Base-by-base conservation (phyloP, 35 echinoderm and acorn worm genomes). In the Stichopus chloronotus region DNA sequence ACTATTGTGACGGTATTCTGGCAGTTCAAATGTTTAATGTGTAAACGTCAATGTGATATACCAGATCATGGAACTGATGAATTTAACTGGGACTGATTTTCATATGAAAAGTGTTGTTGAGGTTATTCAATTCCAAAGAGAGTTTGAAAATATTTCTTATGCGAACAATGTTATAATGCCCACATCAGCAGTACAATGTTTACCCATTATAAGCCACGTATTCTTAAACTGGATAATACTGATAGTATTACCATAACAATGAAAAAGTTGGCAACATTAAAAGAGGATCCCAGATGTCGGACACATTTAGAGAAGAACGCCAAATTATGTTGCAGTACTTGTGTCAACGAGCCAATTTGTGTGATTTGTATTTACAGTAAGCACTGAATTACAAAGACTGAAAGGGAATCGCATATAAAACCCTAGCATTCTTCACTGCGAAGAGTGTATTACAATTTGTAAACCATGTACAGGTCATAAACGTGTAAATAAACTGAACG, bases 31-130 rank as follows among this genome's bases (percentile, higher is more conserved):
- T 87, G 85, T 17, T 58, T 58, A 13, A 59, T 59, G 58, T 87
- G 85, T 87, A 60, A 59, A 59, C 23, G 23, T 11, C 5, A 59
- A 2, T 59, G 13, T 13, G 12, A n/a, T 3, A 87, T 87, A 59
- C 85, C 85, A 59, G 17, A 10, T 7, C 59, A 87, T 87, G 85
- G 85, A 5, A 58, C 63, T 23, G 85, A 87, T 16, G 85, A 23
- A 17, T 87, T 87, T 58, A 87, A 87, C n/a, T n/a, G n/a, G n/a
- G 58, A 87, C 85, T 24, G 85, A 87, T 22, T 87, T 87, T 59
- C 55, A 87, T 12, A 68, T 87, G 85, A 87, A 87, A 55, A 87
- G 24, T 60, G 14, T 61, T 3, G 14, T 87, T 5, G 85, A 87
- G 57, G 59, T 59, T 13, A 59, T 87, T 6, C 56, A 59, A 23